Percentiles rank a stretch among this genome's conserved stretches.
These are phyloP conservation scores for Orussus abietinus DNA, from an alignment of 1,140 invertebrate species.

Conservation along the genomic window DNA sequence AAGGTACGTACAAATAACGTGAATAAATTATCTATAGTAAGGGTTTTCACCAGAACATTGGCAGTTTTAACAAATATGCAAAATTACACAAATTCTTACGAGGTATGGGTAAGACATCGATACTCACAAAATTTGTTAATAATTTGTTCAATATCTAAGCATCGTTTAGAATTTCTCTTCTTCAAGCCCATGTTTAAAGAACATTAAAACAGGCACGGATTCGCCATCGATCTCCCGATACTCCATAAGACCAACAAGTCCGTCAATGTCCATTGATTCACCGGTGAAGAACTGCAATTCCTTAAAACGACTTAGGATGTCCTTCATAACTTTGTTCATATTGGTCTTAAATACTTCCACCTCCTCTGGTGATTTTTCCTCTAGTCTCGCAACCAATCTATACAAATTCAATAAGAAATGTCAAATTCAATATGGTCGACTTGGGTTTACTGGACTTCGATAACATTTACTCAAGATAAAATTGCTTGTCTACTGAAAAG, in stretches of 20 bases:
- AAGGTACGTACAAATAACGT: background rate
- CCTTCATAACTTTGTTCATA: constrained; percentile 94
- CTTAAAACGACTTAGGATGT: constrained; percentile 86
- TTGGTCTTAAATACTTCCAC: constrained; percentile 87
- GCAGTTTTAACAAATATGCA: constrained; percentile 6
- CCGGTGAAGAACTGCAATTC: constrained; percentile 94
- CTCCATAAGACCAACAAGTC: constrained; percentile 88
- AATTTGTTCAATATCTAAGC: constrained; percentile 45
- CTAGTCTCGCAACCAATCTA: constrained; percentile 76
- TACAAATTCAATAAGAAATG: constrained; percentile 37
- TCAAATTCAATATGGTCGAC: too few relatives aligned
- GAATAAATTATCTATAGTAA: too few relatives aligned
- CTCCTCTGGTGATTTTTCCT: constrained; percentile 76
- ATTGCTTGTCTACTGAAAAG: constrained; percentile 15
- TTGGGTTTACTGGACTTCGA: too few relatives aligned
- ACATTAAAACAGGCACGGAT: constrained; percentile 83
- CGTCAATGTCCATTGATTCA: constrained; percentile 91
- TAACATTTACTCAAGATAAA: constrained; percentile 12
- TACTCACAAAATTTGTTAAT: constrained; percentile 47
- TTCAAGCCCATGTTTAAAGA: constrained; percentile 91
- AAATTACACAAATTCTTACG: constrained; percentile 2
- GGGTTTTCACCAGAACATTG: constrained; percentile 3
- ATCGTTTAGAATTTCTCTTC: constrained; percentile 86
- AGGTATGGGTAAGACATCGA: background rate
- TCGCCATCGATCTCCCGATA: constrained; percentile 85